A percentile compares a stretch with the other conserved stretches of the same genome.
These are phyloP conservation scores for Miichthys miiuy DNA, from an alignment of 2,797 vertebrate genomes.

Conservation along the genomic window DNA sequence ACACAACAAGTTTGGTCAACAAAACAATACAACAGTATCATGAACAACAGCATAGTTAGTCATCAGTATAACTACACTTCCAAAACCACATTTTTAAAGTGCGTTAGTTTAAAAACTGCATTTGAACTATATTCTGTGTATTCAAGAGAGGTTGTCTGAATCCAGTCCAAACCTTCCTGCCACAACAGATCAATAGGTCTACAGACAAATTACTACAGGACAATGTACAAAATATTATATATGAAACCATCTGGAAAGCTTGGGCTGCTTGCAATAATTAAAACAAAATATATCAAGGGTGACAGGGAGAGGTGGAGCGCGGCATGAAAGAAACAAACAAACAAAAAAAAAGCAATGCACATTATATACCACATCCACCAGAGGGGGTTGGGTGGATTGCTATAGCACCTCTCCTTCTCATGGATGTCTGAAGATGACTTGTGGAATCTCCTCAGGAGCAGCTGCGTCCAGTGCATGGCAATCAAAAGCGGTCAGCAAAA, in stretches of 20 bases:
- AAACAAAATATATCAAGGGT: neutral
- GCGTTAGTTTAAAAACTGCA: neutral
- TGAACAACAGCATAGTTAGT: neutral
- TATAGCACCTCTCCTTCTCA: too few relatives aligned
- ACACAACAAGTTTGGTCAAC: neutral
- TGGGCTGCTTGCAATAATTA: neutral
- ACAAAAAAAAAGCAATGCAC: too few relatives aligned
- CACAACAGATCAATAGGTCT: neutral
- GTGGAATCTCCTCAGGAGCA: too few relatives aligned
- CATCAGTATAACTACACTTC: neutral
- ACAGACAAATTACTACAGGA: conserved; percentile 11
- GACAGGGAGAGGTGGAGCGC: neutral
- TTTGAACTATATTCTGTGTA: neutral
- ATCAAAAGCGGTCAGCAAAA: neutral
- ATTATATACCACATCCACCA: too few relatives aligned
- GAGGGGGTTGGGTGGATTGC: too few relatives aligned
- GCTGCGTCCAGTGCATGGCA: neutral
- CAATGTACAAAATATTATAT: neutral
- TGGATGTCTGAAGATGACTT: too few relatives aligned
- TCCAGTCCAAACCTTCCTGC: neutral
- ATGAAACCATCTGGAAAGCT: neutral
- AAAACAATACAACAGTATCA: neutral
- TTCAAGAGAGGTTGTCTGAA: neutral
- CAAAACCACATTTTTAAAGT: neutral
- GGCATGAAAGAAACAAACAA: neutral